These are phyloP conservation scores for Bombycilla garrulus DNA, from an alignment of 2,113 vertebrate species.

Conservation along the genomic window DNA sequence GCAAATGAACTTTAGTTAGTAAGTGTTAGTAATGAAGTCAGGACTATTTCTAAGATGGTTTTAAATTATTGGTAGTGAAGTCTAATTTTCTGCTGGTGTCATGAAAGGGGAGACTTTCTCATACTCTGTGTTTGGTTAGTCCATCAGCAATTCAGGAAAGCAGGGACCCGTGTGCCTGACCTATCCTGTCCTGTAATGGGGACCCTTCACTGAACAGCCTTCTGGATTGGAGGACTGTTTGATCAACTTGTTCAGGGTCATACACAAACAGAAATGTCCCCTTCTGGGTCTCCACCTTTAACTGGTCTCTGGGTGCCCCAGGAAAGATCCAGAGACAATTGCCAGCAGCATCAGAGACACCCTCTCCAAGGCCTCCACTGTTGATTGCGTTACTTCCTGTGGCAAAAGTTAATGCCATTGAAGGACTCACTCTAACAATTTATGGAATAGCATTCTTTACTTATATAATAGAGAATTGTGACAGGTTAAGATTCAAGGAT, in stretches of 20 bases:
- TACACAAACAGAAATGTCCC: not conserved
- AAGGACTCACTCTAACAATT: not conserved
- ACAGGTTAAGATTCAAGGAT: not conserved
- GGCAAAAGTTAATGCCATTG: not conserved
- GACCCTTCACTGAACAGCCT: not conserved
- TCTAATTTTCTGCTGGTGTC: not conserved
- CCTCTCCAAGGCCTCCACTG: not conserved
- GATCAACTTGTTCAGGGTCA: not conserved
- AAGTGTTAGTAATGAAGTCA: not conserved
- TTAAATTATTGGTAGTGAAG: not conserved
- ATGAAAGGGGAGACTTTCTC: not conserved
- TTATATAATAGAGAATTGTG: not conserved
- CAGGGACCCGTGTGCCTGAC: rapidly evolving
- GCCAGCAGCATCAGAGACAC: rapidly evolving
- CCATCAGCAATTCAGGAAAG: not conserved
- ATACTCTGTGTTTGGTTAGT: not conserved
- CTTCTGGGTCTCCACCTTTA: not conserved
- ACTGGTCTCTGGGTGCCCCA: not conserved
- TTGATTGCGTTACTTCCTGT: rapidly evolving
- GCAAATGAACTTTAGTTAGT: not conserved
- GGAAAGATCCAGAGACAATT: not conserved
- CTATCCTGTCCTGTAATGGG: rapidly evolving
- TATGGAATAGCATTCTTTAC: not conserved
- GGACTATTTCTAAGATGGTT: not conserved
- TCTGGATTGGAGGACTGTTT: not conserved